Percentiles rank a stretch among this genome's conserved stretches.
Conservation (phyloP, 2,797 vertebrate genomes). For the Amblyraja radiata region DNA sequence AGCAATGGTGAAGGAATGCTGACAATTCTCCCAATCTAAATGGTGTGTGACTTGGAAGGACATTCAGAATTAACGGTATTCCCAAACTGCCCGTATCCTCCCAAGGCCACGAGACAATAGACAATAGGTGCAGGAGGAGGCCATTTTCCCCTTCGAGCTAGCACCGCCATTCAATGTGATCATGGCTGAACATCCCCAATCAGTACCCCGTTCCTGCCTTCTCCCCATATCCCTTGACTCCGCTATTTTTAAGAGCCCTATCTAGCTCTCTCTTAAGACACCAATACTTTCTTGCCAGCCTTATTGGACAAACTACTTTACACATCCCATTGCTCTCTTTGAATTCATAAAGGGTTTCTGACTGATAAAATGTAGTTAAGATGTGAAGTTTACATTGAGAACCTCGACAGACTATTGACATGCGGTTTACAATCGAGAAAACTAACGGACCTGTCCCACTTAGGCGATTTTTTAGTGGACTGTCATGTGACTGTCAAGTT, state of each 20-base stretch:
- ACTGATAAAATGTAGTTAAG: background rate
- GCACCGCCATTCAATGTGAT: too few species aligned
- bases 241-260: too few species aligned
- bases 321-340: background rate
- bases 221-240: too few species aligned
- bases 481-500: too few species aligned
- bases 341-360: background rate
- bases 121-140: too few species aligned
- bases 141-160: too few species aligned
- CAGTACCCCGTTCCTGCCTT: too few species aligned
- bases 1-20: background rate
- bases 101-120: background rate
- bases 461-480: too few species aligned
- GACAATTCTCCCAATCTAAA: background rate
- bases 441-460: too few species aligned
- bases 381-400: background rate
- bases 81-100: too few species aligned
- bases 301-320: background rate
- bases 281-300: background rate
- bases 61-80: background rate
- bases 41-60: background rate
- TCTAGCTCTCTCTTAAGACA: too few species aligned
- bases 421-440: background rate
- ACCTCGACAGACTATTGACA: background rate
- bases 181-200: too few species aligned